Evolutionary conservation across 2,797 vertebrate genomes (phyloP), one percentile per base, ranked within the genome.

Genomic region (Nyctalus aviator): DNA sequence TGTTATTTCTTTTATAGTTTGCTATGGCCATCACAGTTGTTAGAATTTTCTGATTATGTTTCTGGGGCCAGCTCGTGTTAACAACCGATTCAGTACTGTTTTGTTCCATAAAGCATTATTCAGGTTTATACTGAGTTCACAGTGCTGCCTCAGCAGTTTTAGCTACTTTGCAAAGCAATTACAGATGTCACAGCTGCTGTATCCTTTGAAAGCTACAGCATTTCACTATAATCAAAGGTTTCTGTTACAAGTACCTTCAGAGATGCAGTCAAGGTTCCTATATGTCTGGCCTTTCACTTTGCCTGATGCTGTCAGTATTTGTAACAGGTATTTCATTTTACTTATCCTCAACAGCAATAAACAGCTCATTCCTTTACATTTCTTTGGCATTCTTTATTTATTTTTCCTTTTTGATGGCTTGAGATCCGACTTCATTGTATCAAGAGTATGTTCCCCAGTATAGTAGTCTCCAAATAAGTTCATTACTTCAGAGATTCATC

Each of bases 141-240:
- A 77, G 2, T 30, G 25, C 93, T 96, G 88, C 23, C 64, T 97
- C 87, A 96, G 93, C 86, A 5, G 11, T 98, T 96, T 97, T 85
- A 97, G 78, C 78, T 95, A n/a, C 46, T 94, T 78, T 95, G 71
- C 71, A 95, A 96, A 96, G 90, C 92, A 97, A 95, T 96, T 98
- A 98, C 86, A 66, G 95, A 82, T 92, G 94, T 96, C 84, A 41
- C n/a, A 84, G 87, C 95, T 97, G 48, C 71, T 81, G 82, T 89
- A 69, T 44, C 57, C 55, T 97, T 95, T 88, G 48, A 88, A 97
- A 97, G 48, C 81, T 57, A 94, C 96, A 69, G 30, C 37, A 88
- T 97, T 97, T 96, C 90, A 90, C 83, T 91, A 69, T 86, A 97
- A 97, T 97, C 92, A 95, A 92, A 91, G 41, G 37, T 93, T 98